A percentile compares a stretch with the other conserved stretches of the same genome.
Evolutionary conservation across 92 coral and sea anemone species (phyloP).

Genomic region (Anthopleura xanthogrammica): DNA sequence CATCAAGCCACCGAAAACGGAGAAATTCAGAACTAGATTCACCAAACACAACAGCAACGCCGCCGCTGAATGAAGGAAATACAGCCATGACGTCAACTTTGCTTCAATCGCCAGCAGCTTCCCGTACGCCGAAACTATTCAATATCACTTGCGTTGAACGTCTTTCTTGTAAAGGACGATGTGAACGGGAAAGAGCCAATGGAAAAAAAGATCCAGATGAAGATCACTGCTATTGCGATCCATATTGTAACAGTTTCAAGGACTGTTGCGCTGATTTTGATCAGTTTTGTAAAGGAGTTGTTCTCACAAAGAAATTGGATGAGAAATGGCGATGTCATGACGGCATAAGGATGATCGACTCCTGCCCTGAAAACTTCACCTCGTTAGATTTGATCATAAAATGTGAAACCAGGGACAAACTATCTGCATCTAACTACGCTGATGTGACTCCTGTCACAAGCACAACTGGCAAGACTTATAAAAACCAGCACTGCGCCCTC

Average conservation of each 20-base stretch:
- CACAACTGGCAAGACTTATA: constrained; percentile 19
- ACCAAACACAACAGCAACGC: neutral
- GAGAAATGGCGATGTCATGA: constrained; percentile 10
- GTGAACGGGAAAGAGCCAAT: neutral
- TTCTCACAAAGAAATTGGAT: neutral
- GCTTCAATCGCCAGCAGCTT: neutral
- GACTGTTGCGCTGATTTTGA: constrained; percentile 30
- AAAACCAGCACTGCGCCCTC: constrained; percentile 26
- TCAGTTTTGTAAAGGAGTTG: constrained; percentile 13
- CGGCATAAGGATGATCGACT: constrained; percentile 22
- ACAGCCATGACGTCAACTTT: neutral
- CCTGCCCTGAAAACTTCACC: constrained; percentile 23
- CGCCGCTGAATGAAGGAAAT: neutral
- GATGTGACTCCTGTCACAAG: constrained; percentile 25
- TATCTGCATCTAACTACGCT: constrained; percentile 9
- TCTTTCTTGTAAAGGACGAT: neutral
- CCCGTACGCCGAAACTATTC: neutral
- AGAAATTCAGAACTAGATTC: neutral
- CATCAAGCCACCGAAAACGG: neutral
- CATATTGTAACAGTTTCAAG: constrained; percentile 5
- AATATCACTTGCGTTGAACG: neutral
- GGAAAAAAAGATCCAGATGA: neutral
- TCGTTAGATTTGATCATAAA: neutral
- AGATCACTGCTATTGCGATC: neutral
- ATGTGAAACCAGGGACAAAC: constrained; percentile 4